Base-by-base conservation (phyloP, 2,888 invertebrate genomes). In the Drosophila ezoana region DNA sequence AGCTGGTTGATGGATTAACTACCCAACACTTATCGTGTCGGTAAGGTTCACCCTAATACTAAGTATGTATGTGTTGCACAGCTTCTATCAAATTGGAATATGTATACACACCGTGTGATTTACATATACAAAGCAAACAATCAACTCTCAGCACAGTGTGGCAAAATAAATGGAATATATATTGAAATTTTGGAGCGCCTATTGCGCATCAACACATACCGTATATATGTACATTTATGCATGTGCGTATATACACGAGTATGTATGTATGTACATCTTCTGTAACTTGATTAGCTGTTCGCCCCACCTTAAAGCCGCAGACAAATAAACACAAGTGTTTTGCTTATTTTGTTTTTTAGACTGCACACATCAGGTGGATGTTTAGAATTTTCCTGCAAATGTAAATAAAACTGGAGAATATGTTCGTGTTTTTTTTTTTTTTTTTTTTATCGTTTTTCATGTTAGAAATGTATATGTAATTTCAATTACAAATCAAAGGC, bases 381-480 rank as follows among this genome's bases (percentile, higher is more conserved):
- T 44, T 41, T 13, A 28, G 11, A 16, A 45, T 43, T 32, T 54
- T 32, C 57, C 47, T 18, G 47, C 8, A 33, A 73, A 47, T 47
- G 54, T 45, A 66, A 78, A 73, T 73, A 33, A 78, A 69, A 32
- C 57, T 14, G 43, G 6, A 45, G 20, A 44, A 54, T 43, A 35
- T 60, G 58, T 53, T 14, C 6, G 44, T 56, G n/a, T 52, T 52
- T 58, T 47, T 45, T 61, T 56, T 45, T 62, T n/a, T 33, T 61
- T 48, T 61, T 33, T 56, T 45, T 62, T 54, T 71, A 72, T 87
- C 71, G 64, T 66, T 84, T 66, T 85, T 86, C 83, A 79, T 82
- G 87, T 88, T 83, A 82, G 81, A 82, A 82, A 82, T 82, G 80
- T 82, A 66, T 86, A 88, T 86, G 81, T 82, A 82, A 88, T 82